Conservation (phyloP, 1,140 invertebrate species). For the Drosophila auraria region DNA sequence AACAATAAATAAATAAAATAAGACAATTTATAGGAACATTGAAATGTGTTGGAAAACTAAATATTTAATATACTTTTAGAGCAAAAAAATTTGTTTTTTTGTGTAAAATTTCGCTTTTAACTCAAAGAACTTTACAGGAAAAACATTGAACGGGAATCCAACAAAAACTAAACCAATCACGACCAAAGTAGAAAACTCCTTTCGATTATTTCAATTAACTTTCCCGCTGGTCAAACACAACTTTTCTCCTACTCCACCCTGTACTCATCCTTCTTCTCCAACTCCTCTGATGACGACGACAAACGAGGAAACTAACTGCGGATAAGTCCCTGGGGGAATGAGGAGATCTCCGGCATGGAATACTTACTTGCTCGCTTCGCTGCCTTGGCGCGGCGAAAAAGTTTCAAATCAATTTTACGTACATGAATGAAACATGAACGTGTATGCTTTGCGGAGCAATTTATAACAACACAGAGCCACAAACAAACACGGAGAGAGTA, state of each 20-base stretch:
- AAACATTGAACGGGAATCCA: conserved; percentile 43
- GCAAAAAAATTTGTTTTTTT: neutral
- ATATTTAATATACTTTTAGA: neutral
- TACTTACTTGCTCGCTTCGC: conserved; percentile 47
- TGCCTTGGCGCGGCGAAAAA: conserved; percentile 55
- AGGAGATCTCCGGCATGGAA: conserved; percentile 25
- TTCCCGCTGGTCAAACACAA: conserved; percentile 53
- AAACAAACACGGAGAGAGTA: conserved; percentile 35
- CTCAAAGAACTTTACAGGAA: conserved; percentile 20
- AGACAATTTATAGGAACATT: neutral
- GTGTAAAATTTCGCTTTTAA: neutral
- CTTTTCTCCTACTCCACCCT: conserved; percentile 1
- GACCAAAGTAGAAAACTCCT: conserved; percentile 60
- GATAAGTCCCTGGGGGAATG: neutral
- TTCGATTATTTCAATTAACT: conserved; percentile 80
- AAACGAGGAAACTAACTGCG: conserved; percentile 30
- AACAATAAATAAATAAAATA: neutral
- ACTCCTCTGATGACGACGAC: conserved; percentile 4
- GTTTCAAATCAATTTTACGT: conserved; percentile 80
- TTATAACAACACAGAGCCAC: conserved; percentile 61
- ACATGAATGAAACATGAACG: conserved; percentile 82
- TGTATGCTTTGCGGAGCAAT: conserved; percentile 73
- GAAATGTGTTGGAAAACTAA: too few species aligned
- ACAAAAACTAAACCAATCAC: conserved; percentile 69
- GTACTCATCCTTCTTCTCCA: too few species aligned